Conservation (phyloP, 2,113 vertebrate genomes). For the Engystomops pustulosus region DNA sequence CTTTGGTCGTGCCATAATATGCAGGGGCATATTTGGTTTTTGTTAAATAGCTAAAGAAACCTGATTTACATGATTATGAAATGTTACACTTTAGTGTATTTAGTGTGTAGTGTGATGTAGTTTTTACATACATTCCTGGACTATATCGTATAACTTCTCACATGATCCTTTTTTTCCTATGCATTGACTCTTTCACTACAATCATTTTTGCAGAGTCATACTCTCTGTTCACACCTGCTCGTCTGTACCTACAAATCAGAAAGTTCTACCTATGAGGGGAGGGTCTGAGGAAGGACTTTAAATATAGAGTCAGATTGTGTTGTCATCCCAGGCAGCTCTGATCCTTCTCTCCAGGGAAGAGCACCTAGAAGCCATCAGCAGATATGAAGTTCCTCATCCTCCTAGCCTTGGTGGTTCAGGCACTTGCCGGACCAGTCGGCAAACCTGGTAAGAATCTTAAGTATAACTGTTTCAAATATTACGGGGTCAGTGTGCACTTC, state of each 20-base stretch:
- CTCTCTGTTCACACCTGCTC: background rate
- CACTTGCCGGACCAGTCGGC: background rate
- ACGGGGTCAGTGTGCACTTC: too few relatives aligned
- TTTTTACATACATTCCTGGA: background rate
- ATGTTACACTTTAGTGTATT: too few relatives aligned
- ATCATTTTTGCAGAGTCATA: conserved; percentile 12
- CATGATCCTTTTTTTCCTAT: too few relatives aligned
- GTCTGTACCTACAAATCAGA: background rate
- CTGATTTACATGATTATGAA: too few relatives aligned
- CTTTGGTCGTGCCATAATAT: too few relatives aligned
- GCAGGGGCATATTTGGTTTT: too few relatives aligned
- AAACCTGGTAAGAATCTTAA: conserved; percentile 22
- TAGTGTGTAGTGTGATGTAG: too few relatives aligned
- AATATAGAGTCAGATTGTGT: background rate
- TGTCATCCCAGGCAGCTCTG: background rate
- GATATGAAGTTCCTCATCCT: conserved; percentile 36
- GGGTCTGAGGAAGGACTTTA: background rate
- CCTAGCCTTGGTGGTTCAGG: conserved; percentile 14
- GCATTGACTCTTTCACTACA: too few relatives aligned
- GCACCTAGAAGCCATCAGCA: background rate
- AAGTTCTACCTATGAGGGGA: background rate
- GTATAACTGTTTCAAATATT: too few relatives aligned
- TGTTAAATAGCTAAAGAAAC: too few relatives aligned
- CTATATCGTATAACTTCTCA: background rate
- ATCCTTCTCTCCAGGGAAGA: background rate